Base-by-base conservation (phyloP, 2,113 vertebrate species). In the Petrocephalus zakoni region DNA sequence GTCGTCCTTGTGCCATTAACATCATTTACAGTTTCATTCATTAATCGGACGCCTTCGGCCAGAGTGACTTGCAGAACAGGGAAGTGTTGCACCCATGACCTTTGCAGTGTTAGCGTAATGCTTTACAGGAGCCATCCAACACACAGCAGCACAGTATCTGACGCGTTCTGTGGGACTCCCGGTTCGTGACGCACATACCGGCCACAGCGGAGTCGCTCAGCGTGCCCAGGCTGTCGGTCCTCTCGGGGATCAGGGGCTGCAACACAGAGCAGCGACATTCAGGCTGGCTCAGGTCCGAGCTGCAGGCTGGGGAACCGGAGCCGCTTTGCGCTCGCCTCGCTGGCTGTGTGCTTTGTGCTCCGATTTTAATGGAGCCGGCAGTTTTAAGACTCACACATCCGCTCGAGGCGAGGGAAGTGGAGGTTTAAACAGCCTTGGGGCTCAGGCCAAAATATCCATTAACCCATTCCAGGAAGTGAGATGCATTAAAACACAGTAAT, bases 211-310 rank as follows among this genome's bases (percentile, higher is more conserved):
- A 96, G 92, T 96, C 96, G 91, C 95, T 96, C 84, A 95, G 93
- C 1, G 95, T 93, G 91, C 94, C 95, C 88, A 95, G 92, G 91
- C 96, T 96, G 88, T 96, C 96, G 89, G 94, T 95, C 91, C 95
- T 91, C 91, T 96, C 96, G 25, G 96, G 96, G 88, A 96, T 96
- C 92, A 96, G 96, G 89, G 96, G 96, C 96, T 96, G 56, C 81
- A 21, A 68, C 64, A 88, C 17, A 83, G 53, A 61, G 5, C 82
- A n/a, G 22, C 10, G 17, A 22, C 75, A 81, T 46, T 81, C 42
- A 81, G 75, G 37, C 15, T 46, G 75, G 75, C 75, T 81, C 6
- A 19, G 13, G 34, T 19, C 37, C 2, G 34, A 81, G 5, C 0
- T 21, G 19, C 37, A 81, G 37, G 37, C 37, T 13, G 47, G 17